Percentiles rank a stretch among this genome's conserved stretches.
These are phyloP conservation scores for Benthochromis sp. DNA, from an alignment of 2,113 vertebrate genomes.

Conservation along the genomic window DNA sequence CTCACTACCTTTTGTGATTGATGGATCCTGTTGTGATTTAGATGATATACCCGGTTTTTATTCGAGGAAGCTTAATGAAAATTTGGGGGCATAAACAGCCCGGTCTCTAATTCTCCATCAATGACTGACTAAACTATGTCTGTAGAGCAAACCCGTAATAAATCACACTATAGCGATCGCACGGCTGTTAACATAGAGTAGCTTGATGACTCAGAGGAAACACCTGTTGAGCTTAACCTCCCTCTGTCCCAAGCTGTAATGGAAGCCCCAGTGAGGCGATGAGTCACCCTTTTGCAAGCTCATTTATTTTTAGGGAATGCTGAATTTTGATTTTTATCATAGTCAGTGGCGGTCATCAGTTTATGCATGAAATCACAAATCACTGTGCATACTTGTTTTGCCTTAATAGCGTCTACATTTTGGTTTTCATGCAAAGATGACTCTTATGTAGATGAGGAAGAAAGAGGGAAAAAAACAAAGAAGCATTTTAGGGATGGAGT, in stretches of 20 bases:
- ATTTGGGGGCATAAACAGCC: background rate
- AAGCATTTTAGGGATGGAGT: background rate
- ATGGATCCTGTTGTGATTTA: background rate
- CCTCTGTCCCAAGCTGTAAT: background rate
- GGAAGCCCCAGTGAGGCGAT: background rate
- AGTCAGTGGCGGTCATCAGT: constrained; percentile 30
- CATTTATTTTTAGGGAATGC: constrained; percentile 17
- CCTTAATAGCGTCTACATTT: constrained; percentile 55
- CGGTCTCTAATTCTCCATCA: background rate
- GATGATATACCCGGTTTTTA: background rate
- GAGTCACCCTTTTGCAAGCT: background rate
- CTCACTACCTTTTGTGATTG: background rate
- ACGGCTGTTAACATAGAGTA: background rate
- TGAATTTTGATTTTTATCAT: constrained; percentile 15
- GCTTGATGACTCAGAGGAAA: constrained; percentile 11
- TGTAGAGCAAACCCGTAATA: background rate
- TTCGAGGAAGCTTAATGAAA: background rate
- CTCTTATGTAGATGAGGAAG: background rate
- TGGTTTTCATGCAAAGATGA: constrained; percentile 37
- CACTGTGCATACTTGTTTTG: constrained; percentile 70
- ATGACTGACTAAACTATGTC: background rate
- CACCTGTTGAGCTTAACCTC: background rate
- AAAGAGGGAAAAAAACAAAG: background rate
- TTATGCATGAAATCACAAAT: constrained; percentile 63
- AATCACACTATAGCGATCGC: background rate